Evolutionary conservation across 2,888 invertebrate species (phyloP), one percentile per base, ranked within the genome.

Genomic region (Drosophila mercatorum): DNA sequence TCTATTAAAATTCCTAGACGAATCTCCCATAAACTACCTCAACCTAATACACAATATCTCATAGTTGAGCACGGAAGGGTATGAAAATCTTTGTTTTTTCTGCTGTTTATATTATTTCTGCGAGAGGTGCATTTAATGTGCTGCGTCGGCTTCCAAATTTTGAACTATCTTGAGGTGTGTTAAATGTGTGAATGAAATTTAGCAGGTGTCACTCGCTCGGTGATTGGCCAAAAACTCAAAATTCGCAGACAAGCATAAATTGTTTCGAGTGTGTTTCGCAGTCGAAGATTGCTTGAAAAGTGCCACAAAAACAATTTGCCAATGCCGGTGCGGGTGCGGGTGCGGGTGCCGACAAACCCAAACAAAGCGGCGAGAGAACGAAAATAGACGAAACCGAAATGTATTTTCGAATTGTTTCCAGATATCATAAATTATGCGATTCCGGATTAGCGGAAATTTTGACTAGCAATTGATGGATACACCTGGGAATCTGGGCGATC

Each of bases 131-230:
- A 69, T 65, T 75, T 66, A 66, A 68, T 71, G 69, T 67, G 52
- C 56, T 63, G 47, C 41, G 41, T 38, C 38, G 8, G 57, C 59
- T 58, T 44, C 36, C 26, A 43, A 52, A 34, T 64, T 56, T 22
- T 38, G 22, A 44, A 68, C 60, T 58, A 52, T 55, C 47, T 68
- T 31, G 17, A 12, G 12, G 49, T 59, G 55, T 59, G 46, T 44
- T 26, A 56, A 68, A 67, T 31, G 89, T 81, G 87, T 60, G 78
- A 88, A 73, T 89, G 90, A 90, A 53, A 80, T 74, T 76, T 47
- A 56, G 64, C 90, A 89, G 90, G 75, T 89, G 87, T 88, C 79
- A 80, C 49, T 79, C 49, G 58, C 14, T 22, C 57, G 46, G 43
- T 51, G 44, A 52, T 46, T 65, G 57, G 44, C 22, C 46, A 31